Evolutionary conservation across 2,113 vertebrate species (phyloP), one percentile per base, ranked within the genome.

Genomic region (Scophthalmus maximus): DNA sequence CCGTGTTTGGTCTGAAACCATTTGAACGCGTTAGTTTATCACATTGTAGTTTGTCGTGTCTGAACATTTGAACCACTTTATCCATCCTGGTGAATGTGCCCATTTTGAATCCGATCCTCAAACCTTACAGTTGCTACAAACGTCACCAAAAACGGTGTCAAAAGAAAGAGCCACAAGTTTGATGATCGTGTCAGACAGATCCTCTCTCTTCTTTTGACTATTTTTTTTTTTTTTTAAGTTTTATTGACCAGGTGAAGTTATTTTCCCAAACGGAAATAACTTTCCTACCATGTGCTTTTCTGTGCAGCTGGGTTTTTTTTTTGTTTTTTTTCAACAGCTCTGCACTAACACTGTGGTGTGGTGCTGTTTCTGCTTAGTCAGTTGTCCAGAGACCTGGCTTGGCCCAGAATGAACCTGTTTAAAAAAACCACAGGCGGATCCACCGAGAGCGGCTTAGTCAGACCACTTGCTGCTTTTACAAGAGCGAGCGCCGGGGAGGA

Each of bases 371-470:
- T 51, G 68, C 72, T 75, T 63, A 69, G 75, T 82, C 83, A 83
- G 61, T 79, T 40, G 72, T 79, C 66, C 34, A 0, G 36, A 69
- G 56, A 58, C 57, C 62, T 22, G 27, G 17, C 77, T 67, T 76
- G 52, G 57, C 76, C 66, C 49, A 8, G 3, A 76, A 23, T 49
- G 62, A 73, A 61, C 61, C 20, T 26, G 42, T 56, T n/a, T 75
- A n/a, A n/a, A n/a, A 29, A 78, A 85, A 82, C 72, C 79, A 59
- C 86, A 82, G 74, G 51, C 59, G 78, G 34, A 74, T 68, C 63
- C 32, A 40, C 36, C 15, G 4, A 12, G 20, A 26, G 51, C 4
- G 1, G 42, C 61, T 70, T 52, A 74, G 68, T 80, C 85, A 78
- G 56, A 79, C 55, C 71, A 40, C 44, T 50, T 27, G 32, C n/a